Evolutionary conservation across 2,888 invertebrate genomes (phyloP).

Genomic region (Cremastinae sp.): DNA sequence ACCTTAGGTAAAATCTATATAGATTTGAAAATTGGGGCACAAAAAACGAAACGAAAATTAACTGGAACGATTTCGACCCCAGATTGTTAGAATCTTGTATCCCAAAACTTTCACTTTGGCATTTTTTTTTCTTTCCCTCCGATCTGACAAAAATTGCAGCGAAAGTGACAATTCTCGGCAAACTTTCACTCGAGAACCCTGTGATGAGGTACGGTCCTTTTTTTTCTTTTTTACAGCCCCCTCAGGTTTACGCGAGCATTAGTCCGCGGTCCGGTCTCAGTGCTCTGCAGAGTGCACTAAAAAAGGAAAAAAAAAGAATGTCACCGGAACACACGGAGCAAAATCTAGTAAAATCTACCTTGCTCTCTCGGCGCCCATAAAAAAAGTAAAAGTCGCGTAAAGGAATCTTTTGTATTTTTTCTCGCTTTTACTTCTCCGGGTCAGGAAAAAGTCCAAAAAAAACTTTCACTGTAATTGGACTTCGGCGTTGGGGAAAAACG

Average conservation of each 20-base stretch:
- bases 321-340: constrained; percentile 44
- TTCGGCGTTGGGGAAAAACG: constrained; percentile 38
- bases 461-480: constrained; percentile 61
- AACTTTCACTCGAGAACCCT: constrained; percentile 59
- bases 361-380: constrained; percentile 50
- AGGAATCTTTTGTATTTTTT: constrained; percentile 52
- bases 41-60: constrained; percentile 3
- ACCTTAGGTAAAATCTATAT: no score
- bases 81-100: constrained; percentile 10
- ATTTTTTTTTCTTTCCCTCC: constrained; percentile 47
- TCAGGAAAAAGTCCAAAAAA: constrained; percentile 36
- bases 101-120: constrained; percentile 57
- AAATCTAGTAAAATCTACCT: constrained; percentile 42
- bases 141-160: constrained; percentile 40
- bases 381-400: constrained; percentile 62
- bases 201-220: constrained; percentile 37
- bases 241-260: constrained; percentile 39
- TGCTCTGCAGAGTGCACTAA: constrained; percentile 50
- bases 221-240: constrained; percentile 60
- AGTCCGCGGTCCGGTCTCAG: constrained; percentile 49
- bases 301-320: constrained; percentile 61
- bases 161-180: constrained; percentile 47
- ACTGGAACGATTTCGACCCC: constrained; percentile 21
- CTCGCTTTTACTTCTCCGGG: constrained; percentile 24
- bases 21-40: no score